Evolutionary conservation across 1,140 invertebrate species (phyloP).

Genomic region (Microplitis demolitor): DNA sequence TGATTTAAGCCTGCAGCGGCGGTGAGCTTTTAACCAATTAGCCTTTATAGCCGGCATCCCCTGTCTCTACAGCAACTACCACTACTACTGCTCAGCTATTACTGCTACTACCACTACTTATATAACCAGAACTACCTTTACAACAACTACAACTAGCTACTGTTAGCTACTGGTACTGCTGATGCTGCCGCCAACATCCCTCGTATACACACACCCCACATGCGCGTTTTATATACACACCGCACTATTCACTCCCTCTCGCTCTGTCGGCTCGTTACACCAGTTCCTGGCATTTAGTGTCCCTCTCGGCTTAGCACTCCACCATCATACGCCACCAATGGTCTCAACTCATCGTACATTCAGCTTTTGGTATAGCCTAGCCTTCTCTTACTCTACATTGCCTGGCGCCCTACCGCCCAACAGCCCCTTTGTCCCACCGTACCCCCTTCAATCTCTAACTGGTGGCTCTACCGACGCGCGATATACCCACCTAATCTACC

Average conservation of each 20-base stretch:
- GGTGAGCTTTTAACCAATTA: slow-evolving; percentile 64
- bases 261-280: too few species aligned
- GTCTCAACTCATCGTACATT: background rate
- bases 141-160: too few species aligned
- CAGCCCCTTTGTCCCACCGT: too few species aligned
- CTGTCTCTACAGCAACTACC: slow-evolving; percentile 13
- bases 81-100: background rate
- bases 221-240: too few species aligned
- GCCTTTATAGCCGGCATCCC: slow-evolving; percentile 55
- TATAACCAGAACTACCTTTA: background rate
- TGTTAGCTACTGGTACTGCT: too few species aligned
- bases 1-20: slow-evolving; percentile 63
- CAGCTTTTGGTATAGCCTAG: background rate
- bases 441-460: too few species aligned
- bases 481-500: slow-evolving; percentile 58
- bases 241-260: too few species aligned
- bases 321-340: background rate
- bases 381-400: slow-evolving; percentile 28
- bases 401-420: slow-evolving; percentile 2
- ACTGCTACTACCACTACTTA: background rate
- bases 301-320: too few species aligned
- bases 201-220: too few species aligned
- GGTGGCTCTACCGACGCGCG: slow-evolving; percentile 39
- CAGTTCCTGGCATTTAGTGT: too few species aligned
- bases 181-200: too few species aligned